A percentile compares a stretch with the other conserved stretches of the same genome.
phyloP scores from a whole-genome alignment of 1,140 invertebrate species.

The Plectrocnemia conspersa region DNA sequence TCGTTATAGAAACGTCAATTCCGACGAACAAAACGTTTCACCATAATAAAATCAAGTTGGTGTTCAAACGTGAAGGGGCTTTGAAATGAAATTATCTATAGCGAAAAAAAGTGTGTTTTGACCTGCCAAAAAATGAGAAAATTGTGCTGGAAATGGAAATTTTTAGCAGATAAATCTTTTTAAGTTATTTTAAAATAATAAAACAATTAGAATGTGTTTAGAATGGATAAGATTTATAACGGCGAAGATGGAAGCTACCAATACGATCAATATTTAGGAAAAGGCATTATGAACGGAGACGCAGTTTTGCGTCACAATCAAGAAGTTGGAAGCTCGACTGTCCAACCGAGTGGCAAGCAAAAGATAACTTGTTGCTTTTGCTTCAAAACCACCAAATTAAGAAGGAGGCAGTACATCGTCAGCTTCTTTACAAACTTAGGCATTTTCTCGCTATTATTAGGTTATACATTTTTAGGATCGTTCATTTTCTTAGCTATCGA shows the following conservation, averaged over 20 bases:
- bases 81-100: no score
- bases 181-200: no score
- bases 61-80: no score
- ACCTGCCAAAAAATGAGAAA: no score
- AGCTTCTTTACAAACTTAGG: slow-evolving; percentile 81
- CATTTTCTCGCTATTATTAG: slow-evolving; percentile 79
- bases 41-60: no score
- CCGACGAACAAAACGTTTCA: no score
- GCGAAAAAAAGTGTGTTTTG: no score
- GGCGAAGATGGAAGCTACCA: slow-evolving; percentile 24
- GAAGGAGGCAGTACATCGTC: slow-evolving; percentile 52
- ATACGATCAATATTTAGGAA: slow-evolving; percentile 23
- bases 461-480: slow-evolving; percentile 85
- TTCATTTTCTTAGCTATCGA: slow-evolving; percentile 91
- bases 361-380: slow-evolving; percentile 52
- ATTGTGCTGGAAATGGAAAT: no score
- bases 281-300: slow-evolving; percentile 33
- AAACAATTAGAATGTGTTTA: slow-evolving; percentile 12
- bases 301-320: slow-evolving; percentile 8
- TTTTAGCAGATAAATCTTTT: no score
- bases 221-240: slow-evolving; percentile 28
- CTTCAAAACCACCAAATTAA: slow-evolving; percentile 52
- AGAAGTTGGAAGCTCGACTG: slow-evolving; percentile 9
- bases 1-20: no score
- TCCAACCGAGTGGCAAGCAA: slow-evolving; percentile 32